Evolutionary conservation across 2,888 invertebrate genomes (phyloP).

Genomic region (Cacoxenus indagator): DNA sequence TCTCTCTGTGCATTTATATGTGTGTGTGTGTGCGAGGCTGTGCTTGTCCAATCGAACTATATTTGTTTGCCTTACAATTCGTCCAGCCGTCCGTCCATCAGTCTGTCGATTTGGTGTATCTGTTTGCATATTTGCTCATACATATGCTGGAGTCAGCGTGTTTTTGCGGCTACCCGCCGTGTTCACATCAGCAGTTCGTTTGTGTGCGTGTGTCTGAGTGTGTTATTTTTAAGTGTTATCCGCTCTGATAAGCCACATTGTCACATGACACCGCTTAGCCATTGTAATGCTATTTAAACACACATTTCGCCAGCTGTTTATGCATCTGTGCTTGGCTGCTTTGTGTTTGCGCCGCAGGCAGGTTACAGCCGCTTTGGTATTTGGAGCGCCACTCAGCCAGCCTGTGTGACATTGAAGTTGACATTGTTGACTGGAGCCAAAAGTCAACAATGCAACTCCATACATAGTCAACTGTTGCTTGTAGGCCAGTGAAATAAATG

Average conservation of each 20-base stretch:
- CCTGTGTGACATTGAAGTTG: too few relatives aligned
- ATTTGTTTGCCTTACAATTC: neutral
- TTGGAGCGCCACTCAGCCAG: too few relatives aligned
- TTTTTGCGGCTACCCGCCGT: slow-evolving; percentile 12
- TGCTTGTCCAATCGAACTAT: slow-evolving; percentile 20
- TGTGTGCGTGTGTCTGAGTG: slow-evolving; percentile 3
- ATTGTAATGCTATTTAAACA: slow-evolving; percentile 38
- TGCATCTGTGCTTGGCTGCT: slow-evolving; percentile 1
- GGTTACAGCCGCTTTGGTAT: too few relatives aligned
- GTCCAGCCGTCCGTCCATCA: neutral
- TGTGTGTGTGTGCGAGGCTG: slow-evolving; percentile 22
- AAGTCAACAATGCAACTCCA: too few relatives aligned
- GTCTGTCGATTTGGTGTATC: slow-evolving; percentile 12
- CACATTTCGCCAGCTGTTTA: slow-evolving; percentile 20
- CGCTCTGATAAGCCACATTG: slow-evolving; percentile 55
- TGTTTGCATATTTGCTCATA: slow-evolving; percentile 21
- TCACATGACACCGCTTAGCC: slow-evolving; percentile 41
- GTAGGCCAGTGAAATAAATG: too few relatives aligned
- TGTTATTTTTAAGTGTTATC: slow-evolving; percentile 42
- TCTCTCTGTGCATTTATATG: slow-evolving; percentile 10
- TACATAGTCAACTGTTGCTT: too few relatives aligned
- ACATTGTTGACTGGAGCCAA: too few relatives aligned
- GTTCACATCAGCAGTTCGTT: neutral
- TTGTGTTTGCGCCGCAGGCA: neutral
- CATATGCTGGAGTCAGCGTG: slow-evolving; percentile 38